Evolutionary conservation across 2,888 invertebrate genomes (phyloP), one percentile per base, ranked within the genome.

Genomic region (Adelphocoris suturalis): DNA sequence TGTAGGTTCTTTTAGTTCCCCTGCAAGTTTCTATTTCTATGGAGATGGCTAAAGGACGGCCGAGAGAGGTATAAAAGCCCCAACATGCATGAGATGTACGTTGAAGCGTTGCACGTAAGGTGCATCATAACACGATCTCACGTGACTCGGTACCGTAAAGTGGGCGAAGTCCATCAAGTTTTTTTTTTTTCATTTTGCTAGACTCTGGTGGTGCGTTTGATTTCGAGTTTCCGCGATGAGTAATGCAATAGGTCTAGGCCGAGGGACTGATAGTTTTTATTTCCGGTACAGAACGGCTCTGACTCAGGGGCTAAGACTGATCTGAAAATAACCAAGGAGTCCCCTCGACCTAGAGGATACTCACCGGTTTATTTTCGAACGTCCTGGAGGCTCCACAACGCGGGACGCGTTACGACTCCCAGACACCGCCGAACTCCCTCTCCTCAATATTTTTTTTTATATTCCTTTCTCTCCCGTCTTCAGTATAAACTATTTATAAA

Each of bases 381-480:
- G 48, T 52, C 82, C 82, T 82, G 82, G 82, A 82, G 82, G 27
- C 52, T 82, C 82, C 82, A 78, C 78, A 82, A 82, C 82, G 19
- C 47, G 82, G 14, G 82, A 82, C 82, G 82, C 82, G n/a, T 82
- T 82, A 82, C 52, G 82, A 9, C 68, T 27, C 19, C 23, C 19
- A 68, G 68, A 68, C 68, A 19, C 23, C n/a, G n/a, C 12, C 19
- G 11, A 68, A 68, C 68, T 19, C 68, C 68, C 19, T 19, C 68
- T 68, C 68, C 23, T 68, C 23, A 3, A 7, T 23, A 5, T 68
- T 68, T 13, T 68, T 68, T 23, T 23, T 68, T 27, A 23, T 23
- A 19, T 68, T 68, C 27, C 16, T 37, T 11, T 16, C 52, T 14
- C 16, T 52, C 52, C 52, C 11, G 23, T 23, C 68, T 68, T 68